Evolutionary conservation across 2,797 vertebrate species (phyloP), one percentile per base, ranked within the genome.

Genomic region (Orestias chungarensis): DNA sequence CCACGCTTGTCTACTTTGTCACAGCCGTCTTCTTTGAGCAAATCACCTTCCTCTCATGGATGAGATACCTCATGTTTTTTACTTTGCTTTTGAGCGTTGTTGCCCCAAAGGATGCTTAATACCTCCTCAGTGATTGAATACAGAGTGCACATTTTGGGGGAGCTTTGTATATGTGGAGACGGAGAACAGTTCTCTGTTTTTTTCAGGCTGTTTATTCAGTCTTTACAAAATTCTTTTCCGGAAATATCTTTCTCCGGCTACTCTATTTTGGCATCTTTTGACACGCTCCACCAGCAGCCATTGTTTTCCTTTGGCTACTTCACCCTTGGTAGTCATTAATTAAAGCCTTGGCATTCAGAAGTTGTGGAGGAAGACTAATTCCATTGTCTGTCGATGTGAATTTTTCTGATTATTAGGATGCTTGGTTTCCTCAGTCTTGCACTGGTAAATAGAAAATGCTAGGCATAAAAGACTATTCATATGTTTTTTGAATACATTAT

Each of bases 281-380:
- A 55, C 43, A 70, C 80, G 33, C 43, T 65, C 25, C 67, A 52
- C 74, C 75, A 68, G 73, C 75, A 72, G 75, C 80, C 70, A 79
- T 88, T 89, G 80, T 87, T 84, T 83, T 75, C 65, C 73, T 76
- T 82, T 66, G 73, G 82, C 80, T 43, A 72, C 76, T 79, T 75
- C 49, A 64, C 64, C 74, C 81, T 81, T 74, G 50, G 67, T 70
- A 76, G 8, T 76, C 70, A 70, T 75, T 84, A 82, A 84, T 85
- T 83, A 47, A 68, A 82, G 75, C 66, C 3, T 80, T 62, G 75
- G 75, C 43, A 74, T 82, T 79, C 78, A 86, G 73, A 81, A 78
- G 80, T 85, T 85, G 47, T 70, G 65, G 72, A 81, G 50, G 64
- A 77, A 73, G 43, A 71, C 73, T 90, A 66, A 87, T 85, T 81